Base-by-base conservation (phyloP, 2,888 invertebrate genomes). In the Ptilodon capucinus region DNA sequence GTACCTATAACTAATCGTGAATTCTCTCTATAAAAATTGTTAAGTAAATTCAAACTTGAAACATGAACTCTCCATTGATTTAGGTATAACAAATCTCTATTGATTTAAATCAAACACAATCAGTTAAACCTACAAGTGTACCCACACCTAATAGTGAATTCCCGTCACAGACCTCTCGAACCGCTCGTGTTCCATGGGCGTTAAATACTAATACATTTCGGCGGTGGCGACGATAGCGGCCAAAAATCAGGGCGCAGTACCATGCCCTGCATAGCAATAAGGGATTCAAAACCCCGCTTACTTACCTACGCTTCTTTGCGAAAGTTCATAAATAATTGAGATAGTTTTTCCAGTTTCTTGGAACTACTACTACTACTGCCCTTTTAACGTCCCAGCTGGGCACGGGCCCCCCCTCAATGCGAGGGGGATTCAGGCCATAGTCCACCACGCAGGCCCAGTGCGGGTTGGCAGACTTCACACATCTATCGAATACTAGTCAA, bases 191-290 rank as follows among this genome's bases (percentile, higher is more conserved):
- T 84, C 77, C 69, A 81, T 76, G 76, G 79, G 79, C 81, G 84
- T 82, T 83, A 86, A 83, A 76, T 70, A 81, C 86, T 88, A 89
- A 88, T 88, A 89, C 85, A 88, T 90, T 88, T 87, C 80, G 74
- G 75, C 74, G 73, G 73, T 74, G 70, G 76, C 81, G 89, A 79
- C 84, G 87, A 85, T 86, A 79, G 79, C 77, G 79, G 73, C 82
- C 71, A 86, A 89, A 91, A 91, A 91, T 91, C 90, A 88, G 84
- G 80, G 78, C 80, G 65, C 60, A 55, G 64, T 53, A 71, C 68
- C 78, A 74, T 76, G 84, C 69, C 79, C 83, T 81, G 91, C 84
- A 91, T 91, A 90, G 81, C 81, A 90, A 91, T 65, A 73, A 89
- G 89, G n/a, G n/a, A n/a, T 1, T 21, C 0, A 19, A 6, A 17